Base-by-base conservation (phyloP, 2,113 vertebrate species). In the Candoia aspera region DNA sequence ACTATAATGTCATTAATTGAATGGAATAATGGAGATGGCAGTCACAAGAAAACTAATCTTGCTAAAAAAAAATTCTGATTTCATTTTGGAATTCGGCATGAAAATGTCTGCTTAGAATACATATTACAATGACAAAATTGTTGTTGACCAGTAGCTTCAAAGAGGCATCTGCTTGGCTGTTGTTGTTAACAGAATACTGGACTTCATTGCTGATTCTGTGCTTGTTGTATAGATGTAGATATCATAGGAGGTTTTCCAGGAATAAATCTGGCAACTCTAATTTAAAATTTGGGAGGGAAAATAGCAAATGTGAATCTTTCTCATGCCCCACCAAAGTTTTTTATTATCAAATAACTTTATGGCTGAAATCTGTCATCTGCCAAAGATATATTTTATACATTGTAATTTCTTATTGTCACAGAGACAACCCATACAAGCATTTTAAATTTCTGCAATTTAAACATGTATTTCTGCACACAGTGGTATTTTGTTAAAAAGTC, bases 401-500 rank as follows among this genome's bases (percentile, higher is more conserved):
- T 29, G 57, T n/a, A 60, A 13, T 57, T 55, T 19, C 15, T n/a
- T 24, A 53, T 0, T 13, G 15, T 54, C 49, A 89, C 17, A 89
- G n/a, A 87, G 49, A 2, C 13, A 53, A 13, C 12, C 42, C 49
- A 73, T n/a, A 33, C 1, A 54, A 24, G 19, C 49, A 33, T n/a
- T 54, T 89, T 89, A 89, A 89, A 73, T 73, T 73, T 73, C 68
- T 73, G 68, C 17, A 37, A 79, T 33, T 37, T 79, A 79, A 79
- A 73, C 33, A 37, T 37, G n/a, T 19, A 79, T 79, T 17, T 79
- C 37, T 79, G n/a, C 68, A 79, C n/a, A n/a, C 17, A 79, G 15
- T 79, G 33, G 33, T 79, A 79, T 79, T 79, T 79, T 79, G 33
- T 37, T 79, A 37, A 79, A 79, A 37, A 19, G 33, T 79, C 37